phyloP scores from a whole-genome alignment of 2,797 vertebrate species.

The Enteromius viviparus region DNA sequence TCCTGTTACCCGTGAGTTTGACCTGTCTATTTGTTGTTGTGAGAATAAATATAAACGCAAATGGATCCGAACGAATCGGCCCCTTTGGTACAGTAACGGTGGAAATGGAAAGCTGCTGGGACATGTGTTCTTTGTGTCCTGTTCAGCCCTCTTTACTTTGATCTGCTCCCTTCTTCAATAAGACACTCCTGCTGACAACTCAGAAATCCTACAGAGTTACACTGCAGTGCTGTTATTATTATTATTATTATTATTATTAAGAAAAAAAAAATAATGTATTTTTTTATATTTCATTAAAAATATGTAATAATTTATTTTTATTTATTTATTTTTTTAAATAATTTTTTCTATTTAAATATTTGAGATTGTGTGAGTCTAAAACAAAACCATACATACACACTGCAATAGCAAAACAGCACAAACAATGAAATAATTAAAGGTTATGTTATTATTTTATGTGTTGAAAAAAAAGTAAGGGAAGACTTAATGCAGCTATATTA shows the following conservation, averaged over 20 bases:
- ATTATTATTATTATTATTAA: no score
- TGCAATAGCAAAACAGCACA: neutral
- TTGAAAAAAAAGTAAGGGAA: no score
- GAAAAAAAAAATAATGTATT: no score
- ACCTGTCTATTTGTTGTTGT: no score
- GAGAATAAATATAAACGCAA: no score
- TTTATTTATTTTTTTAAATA: no score
- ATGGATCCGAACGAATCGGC: no score
- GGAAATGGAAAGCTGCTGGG: neutral
- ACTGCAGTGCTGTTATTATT: no score
- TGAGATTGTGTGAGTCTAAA: neutral
- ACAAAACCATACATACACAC: no score
- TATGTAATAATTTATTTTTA: no score
- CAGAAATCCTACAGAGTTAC: neutral
- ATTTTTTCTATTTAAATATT: neutral
- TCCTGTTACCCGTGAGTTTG: no score
- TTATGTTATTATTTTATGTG: no score
- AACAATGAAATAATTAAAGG: neutral
- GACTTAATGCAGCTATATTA: neutral
- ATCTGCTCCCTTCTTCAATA: neutral
- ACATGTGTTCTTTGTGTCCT: neutral
- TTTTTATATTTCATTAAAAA: neutral
- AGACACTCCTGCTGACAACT: neutral
- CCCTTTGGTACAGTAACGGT: neutral
- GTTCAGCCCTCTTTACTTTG: neutral